These are phyloP conservation scores for Drosophila miranda DNA, from an alignment of 1,140 invertebrate genomes.

Conservation along the genomic window DNA sequence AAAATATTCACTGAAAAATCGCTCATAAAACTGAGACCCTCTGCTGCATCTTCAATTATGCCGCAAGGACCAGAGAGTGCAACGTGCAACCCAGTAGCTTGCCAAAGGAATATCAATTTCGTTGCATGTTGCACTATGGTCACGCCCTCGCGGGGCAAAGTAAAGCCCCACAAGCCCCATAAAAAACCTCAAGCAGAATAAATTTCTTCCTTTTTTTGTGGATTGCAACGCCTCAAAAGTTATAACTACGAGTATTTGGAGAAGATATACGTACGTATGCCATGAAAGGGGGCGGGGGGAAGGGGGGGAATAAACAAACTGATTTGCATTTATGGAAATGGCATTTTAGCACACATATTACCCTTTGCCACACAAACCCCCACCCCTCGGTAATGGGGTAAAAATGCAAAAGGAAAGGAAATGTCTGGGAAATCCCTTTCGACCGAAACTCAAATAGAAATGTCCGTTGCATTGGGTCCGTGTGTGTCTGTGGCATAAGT, in stretches of 20 bases:
- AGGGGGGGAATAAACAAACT: constrained; percentile 69
- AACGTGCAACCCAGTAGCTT: constrained; percentile 36
- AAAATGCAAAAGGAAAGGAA: constrained; percentile 73
- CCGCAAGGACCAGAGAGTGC: background rate
- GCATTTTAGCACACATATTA: constrained; percentile 59
- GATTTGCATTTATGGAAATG: constrained; percentile 80
- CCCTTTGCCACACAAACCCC: constrained; percentile 27
- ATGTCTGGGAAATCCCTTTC: constrained; percentile 51
- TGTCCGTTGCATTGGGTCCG: constrained; percentile 39
- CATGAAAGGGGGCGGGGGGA: background rate
- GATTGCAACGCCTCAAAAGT: constrained; percentile 49
- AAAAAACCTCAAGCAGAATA: constrained; percentile 46
- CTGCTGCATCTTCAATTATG: constrained; percentile 35
- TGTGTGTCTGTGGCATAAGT: constrained; percentile 64
- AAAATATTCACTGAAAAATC: background rate
- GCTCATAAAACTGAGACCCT: constrained; percentile 14
- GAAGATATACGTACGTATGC: constrained; percentile 48
- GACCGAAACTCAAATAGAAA: constrained; percentile 70
- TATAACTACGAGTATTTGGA: constrained; percentile 63
- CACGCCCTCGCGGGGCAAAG: constrained; percentile 17
- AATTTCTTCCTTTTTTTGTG: constrained; percentile 48
- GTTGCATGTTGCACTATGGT: constrained; percentile 49
- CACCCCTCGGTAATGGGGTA: constrained; percentile 27
- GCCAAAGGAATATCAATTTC: constrained; percentile 45
- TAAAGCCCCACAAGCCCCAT: constrained; percentile 20